Percentiles rank a stretch among this genome's conserved stretches.
These are phyloP conservation scores for Mixornis gularis DNA, from an alignment of 2,113 vertebrate species.

Conservation along the genomic window DNA sequence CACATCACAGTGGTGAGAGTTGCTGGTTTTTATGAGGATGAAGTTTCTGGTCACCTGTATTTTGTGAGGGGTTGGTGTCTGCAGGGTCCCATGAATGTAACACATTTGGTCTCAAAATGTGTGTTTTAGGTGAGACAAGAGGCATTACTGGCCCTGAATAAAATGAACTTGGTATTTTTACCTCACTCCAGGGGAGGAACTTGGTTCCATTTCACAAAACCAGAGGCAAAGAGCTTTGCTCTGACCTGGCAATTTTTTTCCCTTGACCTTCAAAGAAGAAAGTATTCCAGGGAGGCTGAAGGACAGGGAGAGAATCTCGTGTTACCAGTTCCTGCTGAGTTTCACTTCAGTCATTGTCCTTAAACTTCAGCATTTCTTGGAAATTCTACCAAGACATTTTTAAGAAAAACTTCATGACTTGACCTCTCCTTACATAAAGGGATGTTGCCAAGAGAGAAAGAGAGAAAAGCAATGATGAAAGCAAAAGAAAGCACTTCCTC, in stretches of 20 bases:
- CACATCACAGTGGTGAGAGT: neutral
- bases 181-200: neutral
- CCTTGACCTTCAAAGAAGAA: neutral
- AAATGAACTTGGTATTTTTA: neutral
- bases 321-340: neutral
- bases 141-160: neutral
- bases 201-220: neutral
- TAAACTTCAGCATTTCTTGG: neutral
- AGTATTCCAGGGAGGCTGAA: neutral
- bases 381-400: neutral
- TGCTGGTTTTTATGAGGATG: neutral
- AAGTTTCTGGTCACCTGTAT: neutral
- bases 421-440: neutral
- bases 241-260: neutral
- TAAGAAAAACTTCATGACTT: neutral
- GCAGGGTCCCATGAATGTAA: rapidly evolving
- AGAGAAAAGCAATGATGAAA: neutral
- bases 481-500: neutral
- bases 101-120: neutral
- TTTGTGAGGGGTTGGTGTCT: neutral
- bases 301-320: neutral
- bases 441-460: neutral
- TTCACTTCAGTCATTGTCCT: neutral
- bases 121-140: neutral
- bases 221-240: neutral